Percentiles rank a stretch among this genome's conserved stretches.
Evolutionary conservation across 2,888 invertebrate species (phyloP).

Genomic region (Polietes domitor): DNA sequence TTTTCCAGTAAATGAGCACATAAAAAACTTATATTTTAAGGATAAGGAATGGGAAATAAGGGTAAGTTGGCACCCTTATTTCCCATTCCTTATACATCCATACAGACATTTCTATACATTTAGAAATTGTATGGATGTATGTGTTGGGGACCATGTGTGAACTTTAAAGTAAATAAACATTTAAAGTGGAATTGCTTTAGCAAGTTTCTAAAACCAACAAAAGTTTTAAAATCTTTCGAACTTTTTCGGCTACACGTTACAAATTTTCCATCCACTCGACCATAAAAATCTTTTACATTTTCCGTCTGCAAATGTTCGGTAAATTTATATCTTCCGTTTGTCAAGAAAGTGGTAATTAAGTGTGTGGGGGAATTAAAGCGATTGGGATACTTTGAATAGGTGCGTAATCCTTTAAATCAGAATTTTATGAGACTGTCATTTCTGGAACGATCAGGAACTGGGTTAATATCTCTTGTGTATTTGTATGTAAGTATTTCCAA

Average conservation of each 20-base stretch:
- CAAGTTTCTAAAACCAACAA: neutral
- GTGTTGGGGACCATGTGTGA: neutral
- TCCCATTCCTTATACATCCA: too few relatives aligned
- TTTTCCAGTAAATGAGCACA: neutral
- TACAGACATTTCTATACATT: too few relatives aligned
- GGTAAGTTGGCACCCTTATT: neutral
- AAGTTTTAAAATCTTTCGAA: neutral
- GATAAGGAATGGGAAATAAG: neutral
- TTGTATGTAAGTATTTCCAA: too few relatives aligned
- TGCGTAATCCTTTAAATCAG: too few relatives aligned
- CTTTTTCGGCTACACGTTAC: neutral
- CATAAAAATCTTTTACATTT: neutral
- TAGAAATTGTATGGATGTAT: neutral
- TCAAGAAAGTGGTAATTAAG: neutral
- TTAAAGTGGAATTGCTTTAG: neutral
- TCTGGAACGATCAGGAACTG: too few relatives aligned
- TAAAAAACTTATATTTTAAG: conserved; percentile 19
- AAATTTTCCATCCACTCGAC: neutral
- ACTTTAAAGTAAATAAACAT: neutral
- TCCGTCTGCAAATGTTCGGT: neutral
- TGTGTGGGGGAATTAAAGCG: neutral
- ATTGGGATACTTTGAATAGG: too few relatives aligned
- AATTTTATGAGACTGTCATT: too few relatives aligned
- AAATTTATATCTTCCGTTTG: neutral
- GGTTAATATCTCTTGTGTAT: too few relatives aligned